A percentile compares a stretch with the other conserved stretches of the same genome.
These are phyloP conservation scores for Oreonectes daqikongensis DNA, from an alignment of 2,797 vertebrate genomes.

Conservation along the genomic window DNA sequence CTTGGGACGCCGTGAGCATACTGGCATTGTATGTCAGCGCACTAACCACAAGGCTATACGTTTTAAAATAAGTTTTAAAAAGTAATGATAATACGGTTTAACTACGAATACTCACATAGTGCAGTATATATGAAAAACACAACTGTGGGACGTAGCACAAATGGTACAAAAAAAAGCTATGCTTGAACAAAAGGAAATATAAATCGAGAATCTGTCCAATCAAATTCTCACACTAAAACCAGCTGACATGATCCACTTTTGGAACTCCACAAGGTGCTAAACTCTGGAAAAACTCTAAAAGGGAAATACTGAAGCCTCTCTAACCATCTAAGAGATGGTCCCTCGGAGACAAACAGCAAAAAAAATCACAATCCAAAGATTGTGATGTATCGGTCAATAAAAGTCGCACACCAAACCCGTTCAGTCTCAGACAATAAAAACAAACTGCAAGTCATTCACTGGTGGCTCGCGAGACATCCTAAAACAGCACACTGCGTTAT, in stretches of 20 bases:
- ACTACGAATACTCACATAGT: too few relatives aligned
- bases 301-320: not conserved
- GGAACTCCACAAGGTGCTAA: not conserved
- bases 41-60: too few relatives aligned
- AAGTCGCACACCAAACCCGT: not conserved
- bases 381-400: conserved; percentile 9
- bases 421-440: not conserved
- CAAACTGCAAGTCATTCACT: not conserved
- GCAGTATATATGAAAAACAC: too few relatives aligned
- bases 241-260: not conserved
- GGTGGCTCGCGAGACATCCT: not conserved
- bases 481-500: conserved; percentile 3
- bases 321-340: not conserved
- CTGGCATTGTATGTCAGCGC: too few relatives aligned
- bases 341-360: not conserved
- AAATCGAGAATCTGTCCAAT: not conserved
- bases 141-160: too few relatives aligned
- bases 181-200: too few relatives aligned
- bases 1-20: too few relatives aligned
- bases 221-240: conserved; percentile 2
- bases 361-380: not conserved
- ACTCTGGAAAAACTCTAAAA: not conserved
- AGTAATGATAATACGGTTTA: too few relatives aligned
- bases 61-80: too few relatives aligned
- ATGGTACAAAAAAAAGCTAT: too few relatives aligned